These are phyloP conservation scores for Murina feae DNA, from an alignment of 2,113 vertebrate genomes.

Conservation along the genomic window DNA sequence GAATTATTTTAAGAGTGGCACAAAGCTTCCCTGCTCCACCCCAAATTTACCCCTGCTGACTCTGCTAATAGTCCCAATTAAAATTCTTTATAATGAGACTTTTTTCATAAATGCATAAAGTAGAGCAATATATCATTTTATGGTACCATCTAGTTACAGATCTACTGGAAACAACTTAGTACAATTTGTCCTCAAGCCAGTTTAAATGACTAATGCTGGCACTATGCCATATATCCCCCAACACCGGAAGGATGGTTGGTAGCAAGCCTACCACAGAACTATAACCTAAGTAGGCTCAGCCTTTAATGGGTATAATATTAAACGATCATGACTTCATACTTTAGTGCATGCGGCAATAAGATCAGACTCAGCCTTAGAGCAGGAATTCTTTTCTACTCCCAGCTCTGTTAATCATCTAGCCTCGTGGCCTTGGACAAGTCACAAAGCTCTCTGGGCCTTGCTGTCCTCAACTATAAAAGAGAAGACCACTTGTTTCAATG, in stretches of 20 bases:
- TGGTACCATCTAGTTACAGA: conserved; percentile 65
- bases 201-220: conserved; percentile 53
- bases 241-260: background rate
- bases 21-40: background rate
- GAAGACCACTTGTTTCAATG: background rate
- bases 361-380: conserved; percentile 1
- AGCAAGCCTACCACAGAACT: background rate
- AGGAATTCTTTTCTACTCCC: conserved; percentile 9
- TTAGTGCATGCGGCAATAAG: conserved; percentile 50
- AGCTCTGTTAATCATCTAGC: conserved; percentile 59
- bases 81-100: conserved; percentile 36
- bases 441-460: background rate
- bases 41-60: background rate
- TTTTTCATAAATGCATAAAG: conserved; percentile 62
- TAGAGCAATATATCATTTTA: conserved; percentile 59
- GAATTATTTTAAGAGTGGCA: background rate
- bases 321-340: conserved; percentile 19
- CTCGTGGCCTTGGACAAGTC: conserved; percentile 38
- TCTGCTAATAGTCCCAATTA: conserved; percentile 4
- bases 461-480: conserved; percentile 27
- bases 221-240: background rate
- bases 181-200: conserved; percentile 43
- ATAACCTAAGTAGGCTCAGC: background rate
- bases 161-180: conserved; percentile 58
- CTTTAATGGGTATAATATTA: conserved; percentile 60